These are phyloP conservation scores for Meloidogyne chitwoodi DNA, from an alignment of 1,140 invertebrate genomes.

Conservation along the genomic window DNA sequence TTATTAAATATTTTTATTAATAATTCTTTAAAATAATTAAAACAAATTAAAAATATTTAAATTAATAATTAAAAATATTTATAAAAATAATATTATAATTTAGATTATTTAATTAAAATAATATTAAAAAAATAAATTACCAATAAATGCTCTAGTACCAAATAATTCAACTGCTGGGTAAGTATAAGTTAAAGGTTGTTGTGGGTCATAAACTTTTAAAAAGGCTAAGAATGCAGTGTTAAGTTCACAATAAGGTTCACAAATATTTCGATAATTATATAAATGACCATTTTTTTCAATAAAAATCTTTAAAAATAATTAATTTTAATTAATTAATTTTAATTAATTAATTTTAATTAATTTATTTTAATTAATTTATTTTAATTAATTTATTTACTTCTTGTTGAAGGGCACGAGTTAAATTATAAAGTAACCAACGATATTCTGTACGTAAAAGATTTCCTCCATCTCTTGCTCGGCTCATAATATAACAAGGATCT, in stretches of 20 bases:
- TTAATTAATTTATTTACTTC: conserved; percentile 34
- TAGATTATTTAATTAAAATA: background rate
- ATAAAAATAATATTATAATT: background rate
- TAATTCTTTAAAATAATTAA: background rate
- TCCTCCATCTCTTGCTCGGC: conserved; percentile 47
- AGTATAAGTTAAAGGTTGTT: conserved; percentile 50
- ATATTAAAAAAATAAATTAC: conserved; percentile 15
- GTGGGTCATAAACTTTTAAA: conserved; percentile 52
- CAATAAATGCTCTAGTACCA: conserved; percentile 56
- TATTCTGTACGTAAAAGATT: conserved; percentile 46
- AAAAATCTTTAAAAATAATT: background rate
- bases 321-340: background rate
- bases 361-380: background rate
- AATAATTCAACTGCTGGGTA: conserved; percentile 56
- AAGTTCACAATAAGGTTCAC: conserved; percentile 57
- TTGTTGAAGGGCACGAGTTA: conserved; percentile 50
- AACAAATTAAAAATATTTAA: background rate
- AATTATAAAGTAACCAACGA: conserved; percentile 47
- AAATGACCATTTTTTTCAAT: background rate
- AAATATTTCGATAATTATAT: conserved; percentile 50
- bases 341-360: background rate
- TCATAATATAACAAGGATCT: conserved; percentile 58
- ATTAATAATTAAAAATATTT: background rate
- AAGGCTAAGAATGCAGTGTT: conserved; percentile 59
- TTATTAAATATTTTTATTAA: background rate